phyloP scores from a whole-genome alignment of 2,113 vertebrate genomes.

The Vanacampus margaritifer region DNA sequence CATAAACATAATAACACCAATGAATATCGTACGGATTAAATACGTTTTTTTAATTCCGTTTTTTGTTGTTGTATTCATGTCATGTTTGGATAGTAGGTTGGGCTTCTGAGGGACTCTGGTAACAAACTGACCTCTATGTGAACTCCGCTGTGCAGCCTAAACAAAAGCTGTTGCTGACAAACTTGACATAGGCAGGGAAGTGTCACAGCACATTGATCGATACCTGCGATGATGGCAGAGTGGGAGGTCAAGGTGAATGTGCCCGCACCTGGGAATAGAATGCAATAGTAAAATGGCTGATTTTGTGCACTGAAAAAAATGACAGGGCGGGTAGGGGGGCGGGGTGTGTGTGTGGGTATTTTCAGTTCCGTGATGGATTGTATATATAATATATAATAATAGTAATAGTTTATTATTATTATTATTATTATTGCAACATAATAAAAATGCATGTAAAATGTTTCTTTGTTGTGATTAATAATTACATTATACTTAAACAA shows the following conservation, averaged over 20 bases:
- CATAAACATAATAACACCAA: too few relatives aligned
- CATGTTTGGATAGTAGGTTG: too few relatives aligned
- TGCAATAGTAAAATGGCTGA: neutral
- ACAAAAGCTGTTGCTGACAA: constrained; percentile 49
- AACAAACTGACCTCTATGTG: constrained; percentile 28
- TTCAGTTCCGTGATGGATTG: neutral
- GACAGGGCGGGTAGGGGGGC: neutral
- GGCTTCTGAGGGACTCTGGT: neutral
- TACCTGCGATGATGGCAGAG: constrained; percentile 53
- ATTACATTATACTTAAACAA: too few relatives aligned
- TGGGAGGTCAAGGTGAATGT: constrained; percentile 61
- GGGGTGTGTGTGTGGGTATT: neutral
- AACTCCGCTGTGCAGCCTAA: neutral
- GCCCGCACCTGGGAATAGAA: constrained; percentile 17
- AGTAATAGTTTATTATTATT: too few relatives aligned
- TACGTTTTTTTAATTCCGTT: too few relatives aligned
- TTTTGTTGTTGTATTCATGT: too few relatives aligned
- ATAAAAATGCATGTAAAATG: too few relatives aligned
- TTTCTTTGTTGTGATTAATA: too few relatives aligned
- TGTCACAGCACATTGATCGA: constrained; percentile 61
- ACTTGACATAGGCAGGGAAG: constrained; percentile 56
- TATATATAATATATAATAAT: too few relatives aligned
- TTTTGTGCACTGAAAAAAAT: neutral
- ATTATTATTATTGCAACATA: too few relatives aligned
- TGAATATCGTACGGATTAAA: too few relatives aligned